Conservation (phyloP, 2,888 invertebrate genomes). For the Oegoconia quadripuncta region DNA sequence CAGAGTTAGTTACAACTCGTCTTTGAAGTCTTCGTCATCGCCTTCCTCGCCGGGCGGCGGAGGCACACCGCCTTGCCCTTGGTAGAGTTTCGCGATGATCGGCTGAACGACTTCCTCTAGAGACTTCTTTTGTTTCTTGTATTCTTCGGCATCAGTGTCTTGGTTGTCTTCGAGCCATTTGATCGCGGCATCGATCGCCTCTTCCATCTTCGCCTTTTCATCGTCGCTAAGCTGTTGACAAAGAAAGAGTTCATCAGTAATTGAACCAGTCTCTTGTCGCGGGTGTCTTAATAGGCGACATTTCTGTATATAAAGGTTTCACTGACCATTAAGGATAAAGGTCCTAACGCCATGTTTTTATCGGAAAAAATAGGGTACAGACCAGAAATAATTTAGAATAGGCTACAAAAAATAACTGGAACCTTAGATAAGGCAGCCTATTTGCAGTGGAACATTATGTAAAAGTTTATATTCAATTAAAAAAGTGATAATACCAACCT, state of each 20-base stretch:
- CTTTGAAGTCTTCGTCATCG: conserved; percentile 88
- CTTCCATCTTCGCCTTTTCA: conserved; percentile 96
- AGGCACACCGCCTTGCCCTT: conserved; percentile 89
- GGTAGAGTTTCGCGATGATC: conserved; percentile 97
- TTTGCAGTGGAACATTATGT: too few species aligned
- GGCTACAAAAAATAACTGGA: too few species aligned
- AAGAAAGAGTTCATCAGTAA: too few species aligned
- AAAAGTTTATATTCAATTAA: too few species aligned
- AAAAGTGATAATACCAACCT: conserved; percentile 53
- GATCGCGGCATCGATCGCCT: conserved; percentile 97
- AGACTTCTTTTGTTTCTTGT: conserved; percentile 96
- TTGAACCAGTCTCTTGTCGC: too few species aligned
- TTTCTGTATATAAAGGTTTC: too few species aligned
- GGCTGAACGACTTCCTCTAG: conserved; percentile 97
- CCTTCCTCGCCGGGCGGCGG: conserved; percentile 87
- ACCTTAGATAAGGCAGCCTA: too few species aligned
- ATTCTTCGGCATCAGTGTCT: conserved; percentile 94
- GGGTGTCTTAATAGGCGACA: too few species aligned
- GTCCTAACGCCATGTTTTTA: too few species aligned
- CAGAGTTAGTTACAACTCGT: conserved; percentile 88
- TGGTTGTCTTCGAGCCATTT: conserved; percentile 98
- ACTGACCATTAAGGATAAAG: too few species aligned
- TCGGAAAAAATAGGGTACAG: too few species aligned
- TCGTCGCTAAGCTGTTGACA: conserved; percentile 82
- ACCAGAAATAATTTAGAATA: too few species aligned